Conservation (phyloP, 2,888 invertebrate species). For the Nemurella pictetii region DNA sequence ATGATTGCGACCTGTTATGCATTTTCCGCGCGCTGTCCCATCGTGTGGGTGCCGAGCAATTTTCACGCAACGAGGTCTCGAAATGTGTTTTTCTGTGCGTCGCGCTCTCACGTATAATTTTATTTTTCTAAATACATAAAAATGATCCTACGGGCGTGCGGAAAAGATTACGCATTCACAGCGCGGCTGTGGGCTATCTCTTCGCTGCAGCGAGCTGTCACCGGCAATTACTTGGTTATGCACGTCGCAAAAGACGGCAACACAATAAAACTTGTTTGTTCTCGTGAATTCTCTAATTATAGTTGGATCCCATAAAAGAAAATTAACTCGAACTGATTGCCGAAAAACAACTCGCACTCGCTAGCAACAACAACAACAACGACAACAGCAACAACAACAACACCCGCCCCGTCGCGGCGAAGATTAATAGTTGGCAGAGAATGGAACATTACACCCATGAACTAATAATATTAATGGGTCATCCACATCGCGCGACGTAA, state of each 20-base stretch:
- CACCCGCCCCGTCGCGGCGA: background rate
- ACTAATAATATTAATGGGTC: background rate
- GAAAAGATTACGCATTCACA: background rate
- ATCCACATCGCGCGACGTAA: background rate
- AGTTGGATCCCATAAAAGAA: background rate
- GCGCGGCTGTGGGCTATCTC: too few relatives aligned
- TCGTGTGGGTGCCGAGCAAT: too few relatives aligned
- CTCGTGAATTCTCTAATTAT: background rate
- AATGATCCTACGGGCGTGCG: background rate
- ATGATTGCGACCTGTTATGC: too few relatives aligned
- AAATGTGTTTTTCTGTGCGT: background rate
- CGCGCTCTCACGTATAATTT: background rate
- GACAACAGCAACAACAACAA: background rate
- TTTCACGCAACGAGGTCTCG: too few relatives aligned
- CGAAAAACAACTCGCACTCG: background rate
- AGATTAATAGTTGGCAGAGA: background rate
- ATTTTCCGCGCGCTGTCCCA: too few relatives aligned
- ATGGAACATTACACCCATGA: background rate
- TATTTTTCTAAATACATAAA: background rate
- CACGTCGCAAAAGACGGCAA: background rate
- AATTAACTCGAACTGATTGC: background rate
- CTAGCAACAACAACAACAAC: background rate
- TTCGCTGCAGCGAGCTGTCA: background rate
- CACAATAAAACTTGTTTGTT: background rate
- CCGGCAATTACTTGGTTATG: background rate